Evolutionary conservation across 2,113 vertebrate genomes (phyloP), one percentile per base, ranked within the genome.

Genomic region (Damaliscus lunatus): DNA sequence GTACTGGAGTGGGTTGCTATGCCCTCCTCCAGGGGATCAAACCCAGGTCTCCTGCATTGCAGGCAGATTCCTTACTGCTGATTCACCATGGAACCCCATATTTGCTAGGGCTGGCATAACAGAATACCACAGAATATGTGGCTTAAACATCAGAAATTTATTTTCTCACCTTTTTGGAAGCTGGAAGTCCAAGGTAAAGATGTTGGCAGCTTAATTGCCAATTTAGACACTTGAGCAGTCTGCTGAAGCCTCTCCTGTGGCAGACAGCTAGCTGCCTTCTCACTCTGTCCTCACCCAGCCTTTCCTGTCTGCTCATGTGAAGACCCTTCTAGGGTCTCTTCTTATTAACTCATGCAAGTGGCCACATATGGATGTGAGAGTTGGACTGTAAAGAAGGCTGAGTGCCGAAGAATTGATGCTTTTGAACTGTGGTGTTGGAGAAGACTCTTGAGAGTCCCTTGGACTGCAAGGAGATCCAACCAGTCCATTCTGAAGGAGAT

Each of bases 331-430:
- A 29, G 40, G 13, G 19, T 50, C 64, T 57, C 64, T 33, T 52
- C 21, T 52, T 48, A 36, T 33, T 60, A 77, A 55, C 33, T 50
- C 7, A 27, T 4, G 3, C 19, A 15, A 57, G 23, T 25, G 55
- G 55, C 25, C 23, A 25, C 25, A 21, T 57, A 57, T 55, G 55
- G 21, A 2, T 57, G 21, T 57, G 55, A 57, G 55, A 57, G 55
- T 4, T 57, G 55, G 55, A 57, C 55, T 57, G 8, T 57, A 8
- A 57, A 57, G 55, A 57, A 57, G 1, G 55, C 55, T 57, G 8
- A 25, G 1, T 1, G 0, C 55, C 0, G 7, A 55, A 55, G 55
- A 9, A 55, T 9, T 23, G 21, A 55, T 55, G 55, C 21, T 55
- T 55, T 55, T 23, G 21, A 55, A 55, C 21, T 55, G 55, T 55